These are phyloP conservation scores for Zele albiditarsus DNA, from an alignment of 2,888 invertebrate species.

Conservation along the genomic window DNA sequence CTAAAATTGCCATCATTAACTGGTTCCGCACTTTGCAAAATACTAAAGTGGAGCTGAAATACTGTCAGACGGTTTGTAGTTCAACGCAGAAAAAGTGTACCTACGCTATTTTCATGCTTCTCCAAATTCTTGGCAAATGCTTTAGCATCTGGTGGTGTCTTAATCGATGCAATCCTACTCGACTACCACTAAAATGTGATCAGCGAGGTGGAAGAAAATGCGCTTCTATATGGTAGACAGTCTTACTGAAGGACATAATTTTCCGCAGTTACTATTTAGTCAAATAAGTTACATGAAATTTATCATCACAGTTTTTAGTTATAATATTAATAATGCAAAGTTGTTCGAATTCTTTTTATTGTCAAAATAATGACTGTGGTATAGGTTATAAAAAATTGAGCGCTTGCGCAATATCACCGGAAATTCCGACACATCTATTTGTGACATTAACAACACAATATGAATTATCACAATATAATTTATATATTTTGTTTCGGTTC, in stretches of 20 bases:
- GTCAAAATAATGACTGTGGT: too few relatives aligned
- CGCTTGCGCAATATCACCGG: too few relatives aligned
- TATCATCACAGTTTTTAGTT: neutral
- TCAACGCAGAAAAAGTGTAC: neutral
- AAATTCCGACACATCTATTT: neutral
- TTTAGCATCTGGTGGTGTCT: neutral
- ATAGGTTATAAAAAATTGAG: too few relatives aligned
- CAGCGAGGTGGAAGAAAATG: neutral
- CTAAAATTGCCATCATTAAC: neutral
- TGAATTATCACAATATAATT: neutral
- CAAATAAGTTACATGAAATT: neutral
- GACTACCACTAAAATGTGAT: slow-evolving; percentile 3
- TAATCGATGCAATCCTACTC: neutral
- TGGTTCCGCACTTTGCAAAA: neutral
- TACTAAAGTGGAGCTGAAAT: neutral
- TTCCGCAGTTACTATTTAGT: neutral
- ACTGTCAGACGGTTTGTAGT: neutral
- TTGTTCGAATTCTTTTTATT: neutral
- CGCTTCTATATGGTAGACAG: neutral
- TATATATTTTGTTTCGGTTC: neutral
- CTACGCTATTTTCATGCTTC: neutral
- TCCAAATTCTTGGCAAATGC: neutral
- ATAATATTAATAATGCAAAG: neutral
- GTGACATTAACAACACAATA: neutral
- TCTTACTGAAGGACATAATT: neutral